These are phyloP conservation scores for Eristalinus aeneus DNA, from an alignment of 2,888 invertebrate species.

Conservation along the genomic window DNA sequence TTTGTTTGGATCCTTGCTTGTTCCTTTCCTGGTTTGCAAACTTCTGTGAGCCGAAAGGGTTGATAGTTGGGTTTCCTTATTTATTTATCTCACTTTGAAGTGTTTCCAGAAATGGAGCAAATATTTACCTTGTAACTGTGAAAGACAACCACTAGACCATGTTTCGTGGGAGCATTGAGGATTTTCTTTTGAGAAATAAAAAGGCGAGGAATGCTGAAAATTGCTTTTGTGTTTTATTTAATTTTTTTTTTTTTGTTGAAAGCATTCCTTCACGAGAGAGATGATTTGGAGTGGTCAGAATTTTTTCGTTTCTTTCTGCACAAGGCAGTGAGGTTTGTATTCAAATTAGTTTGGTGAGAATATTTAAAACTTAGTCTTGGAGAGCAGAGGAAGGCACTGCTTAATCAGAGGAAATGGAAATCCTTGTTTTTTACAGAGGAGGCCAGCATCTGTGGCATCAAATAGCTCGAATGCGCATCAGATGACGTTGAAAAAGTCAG, in stretches of 20 bases:
- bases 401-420: no score
- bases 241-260: neutral
- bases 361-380: no score
- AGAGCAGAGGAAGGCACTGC: no score
- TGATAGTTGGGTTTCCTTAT: slow-evolving; percentile 23
- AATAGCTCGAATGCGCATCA: no score
- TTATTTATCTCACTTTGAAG: slow-evolving; percentile 67
- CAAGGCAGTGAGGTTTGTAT: no score
- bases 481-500: no score
- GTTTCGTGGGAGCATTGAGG: neutral
- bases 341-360: no score
- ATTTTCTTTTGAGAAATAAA: neutral
- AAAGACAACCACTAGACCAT: neutral
- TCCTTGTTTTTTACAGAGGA: no score
- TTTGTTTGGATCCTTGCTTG: slow-evolving; percentile 23
- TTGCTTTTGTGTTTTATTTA: neutral
- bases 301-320: no score
- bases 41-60: neutral
- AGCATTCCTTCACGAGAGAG: no score
- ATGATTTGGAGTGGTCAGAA: no score
- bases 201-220: neutral
- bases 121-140: slow-evolving; percentile 40
- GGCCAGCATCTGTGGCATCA: no score
- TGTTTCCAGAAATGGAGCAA: slow-evolving; percentile 57
- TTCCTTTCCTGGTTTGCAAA: neutral